A percentile compares a stretch with the other conserved stretches of the same genome.
phyloP scores from a whole-genome alignment of 2,888 invertebrate species.

The Scaptodrosophila latifasciaeformis region DNA sequence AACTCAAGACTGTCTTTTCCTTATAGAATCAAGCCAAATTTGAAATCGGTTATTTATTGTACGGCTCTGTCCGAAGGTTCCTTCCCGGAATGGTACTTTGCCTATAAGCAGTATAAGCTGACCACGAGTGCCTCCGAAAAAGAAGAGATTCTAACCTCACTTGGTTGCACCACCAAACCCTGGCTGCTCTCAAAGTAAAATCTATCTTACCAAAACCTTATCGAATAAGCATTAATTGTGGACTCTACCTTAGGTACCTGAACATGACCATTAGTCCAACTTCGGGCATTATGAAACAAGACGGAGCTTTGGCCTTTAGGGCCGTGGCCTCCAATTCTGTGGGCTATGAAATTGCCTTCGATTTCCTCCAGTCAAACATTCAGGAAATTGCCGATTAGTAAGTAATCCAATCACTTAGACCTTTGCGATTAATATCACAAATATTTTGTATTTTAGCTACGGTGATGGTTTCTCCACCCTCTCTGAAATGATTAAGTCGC shows the following conservation, averaged over 20 bases:
- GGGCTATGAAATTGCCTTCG: conserved; percentile 79
- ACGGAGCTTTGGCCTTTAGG: conserved; percentile 78
- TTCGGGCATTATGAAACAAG: conserved; percentile 79
- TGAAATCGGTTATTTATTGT: conserved; percentile 81
- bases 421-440: fast-evolving
- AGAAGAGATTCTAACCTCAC: conserved; percentile 77
- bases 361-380: conserved; percentile 76
- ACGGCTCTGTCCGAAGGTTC: conserved; percentile 80
- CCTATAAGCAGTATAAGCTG: conserved; percentile 76
- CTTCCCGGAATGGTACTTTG: conserved; percentile 82
- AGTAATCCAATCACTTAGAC: conserved; percentile 50
- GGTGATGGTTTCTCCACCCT: conserved; percentile 78
- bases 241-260: conserved; percentile 77
- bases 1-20: background rate
- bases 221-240: too few species aligned
- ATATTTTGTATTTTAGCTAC: conserved; percentile 69
- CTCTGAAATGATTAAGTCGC: conserved; percentile 76
- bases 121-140: conserved; percentile 79
- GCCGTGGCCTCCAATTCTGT: conserved; percentile 78
- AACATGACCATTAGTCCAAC: conserved; percentile 76
- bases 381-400: conserved; percentile 75
- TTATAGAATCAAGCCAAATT: conserved; percentile 78
- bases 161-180: conserved; percentile 78
- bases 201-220: fast-evolving
- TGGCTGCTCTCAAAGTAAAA: conserved; percentile 78